Base-by-base conservation (phyloP, 2,113 vertebrate species). In the Paralichthys olivaceus region DNA sequence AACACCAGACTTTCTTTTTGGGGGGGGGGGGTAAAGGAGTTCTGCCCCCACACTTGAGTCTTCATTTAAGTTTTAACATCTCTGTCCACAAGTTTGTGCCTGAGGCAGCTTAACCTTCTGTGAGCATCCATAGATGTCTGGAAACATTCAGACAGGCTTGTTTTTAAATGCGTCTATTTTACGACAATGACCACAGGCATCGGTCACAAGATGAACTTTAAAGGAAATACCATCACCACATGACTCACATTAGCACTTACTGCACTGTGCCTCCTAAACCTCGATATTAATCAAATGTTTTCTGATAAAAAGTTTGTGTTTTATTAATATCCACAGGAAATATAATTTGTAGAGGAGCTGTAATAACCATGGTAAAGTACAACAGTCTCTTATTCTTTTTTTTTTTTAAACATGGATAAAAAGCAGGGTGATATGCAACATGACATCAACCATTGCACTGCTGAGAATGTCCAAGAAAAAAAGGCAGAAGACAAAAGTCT, bases 311-410 rank as follows among this genome's bases (percentile, higher is more conserved):
- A 93, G 73, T 87, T 81, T 84, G 83, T 80, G 93, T 93, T 96
- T 97, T 96, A 96, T 97, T 97, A 90, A 95, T 94, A 93, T 95
- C 94, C 94, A 95, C 87, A 93, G 94, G 93, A 94, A 94, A 94
- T 80, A 84, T 90, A 93, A 93, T 93, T 94, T 91, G 82, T 72
- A 81, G 45, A 49, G 78, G 71, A 86, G 76, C 80, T 84, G 91
- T 92, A 81, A 93, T 93, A 91, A 92, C 89, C 83, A 81, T 89
- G 89, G 91, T 91, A 94, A 93, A 93, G 90, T 88, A 95, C 95
- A 90, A 91, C 78, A 92, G 90, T 92, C 84, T 82, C 58, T 91
- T 75, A 22, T 56, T 65, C 80, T 78, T 88, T 79, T 72, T 69
- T n/a, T 87, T 77, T 78, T 71, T 34, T 37, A n/a, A 89, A 93